These are phyloP conservation scores for Scaptomyza flava DNA, from an alignment of 2,888 invertebrate genomes.

Conservation along the genomic window DNA sequence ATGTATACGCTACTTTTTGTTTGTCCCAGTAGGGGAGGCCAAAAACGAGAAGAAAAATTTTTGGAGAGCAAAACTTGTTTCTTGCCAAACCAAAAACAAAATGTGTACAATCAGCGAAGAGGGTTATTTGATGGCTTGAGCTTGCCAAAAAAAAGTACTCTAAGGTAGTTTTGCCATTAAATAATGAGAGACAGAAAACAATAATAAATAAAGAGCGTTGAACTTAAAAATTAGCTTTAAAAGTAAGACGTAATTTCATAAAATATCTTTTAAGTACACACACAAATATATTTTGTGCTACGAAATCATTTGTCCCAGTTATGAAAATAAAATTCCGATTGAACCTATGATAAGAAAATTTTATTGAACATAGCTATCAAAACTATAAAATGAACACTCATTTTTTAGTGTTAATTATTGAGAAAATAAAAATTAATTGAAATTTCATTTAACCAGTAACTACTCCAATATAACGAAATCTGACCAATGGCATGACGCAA, in stretches of 20 bases:
- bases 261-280: too few species aligned
- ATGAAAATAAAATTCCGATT: neutral
- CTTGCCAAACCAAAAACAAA: conserved; percentile 18
- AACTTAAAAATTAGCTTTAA: conserved; percentile 18
- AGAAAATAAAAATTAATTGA: neutral
- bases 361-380: neutral
- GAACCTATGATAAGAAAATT: neutral
- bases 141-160: conserved; percentile 21
- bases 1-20: conserved; percentile 10
- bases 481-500: conserved; percentile 22
- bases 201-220: conserved; percentile 31
- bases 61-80: conserved; percentile 36
- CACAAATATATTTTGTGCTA: too few species aligned
- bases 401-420: neutral
- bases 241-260: neutral
- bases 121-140: neutral
- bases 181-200: neutral
- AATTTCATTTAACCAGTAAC: neutral
- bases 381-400: neutral
- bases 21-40: conserved; percentile 32
- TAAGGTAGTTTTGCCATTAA: conserved; percentile 4
- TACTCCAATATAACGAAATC: neutral
- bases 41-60: conserved; percentile 33
- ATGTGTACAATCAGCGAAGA: neutral
- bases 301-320: neutral